Evolutionary conservation across 2,888 invertebrate genomes (phyloP).

Genomic region (Drosophila silvestris): DNA sequence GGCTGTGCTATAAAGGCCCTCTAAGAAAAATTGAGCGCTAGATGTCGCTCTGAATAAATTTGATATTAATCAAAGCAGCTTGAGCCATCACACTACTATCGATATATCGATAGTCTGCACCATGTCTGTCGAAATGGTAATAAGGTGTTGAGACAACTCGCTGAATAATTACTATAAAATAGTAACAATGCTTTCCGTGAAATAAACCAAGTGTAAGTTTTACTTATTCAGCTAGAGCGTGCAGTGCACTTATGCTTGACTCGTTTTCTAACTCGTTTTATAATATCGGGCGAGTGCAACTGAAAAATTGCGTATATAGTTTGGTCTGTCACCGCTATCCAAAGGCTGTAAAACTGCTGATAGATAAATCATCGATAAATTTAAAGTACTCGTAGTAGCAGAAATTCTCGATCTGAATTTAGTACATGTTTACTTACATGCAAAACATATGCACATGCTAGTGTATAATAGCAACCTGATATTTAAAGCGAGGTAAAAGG

Average conservation of each 20-base stretch:
- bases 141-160: constrained; percentile 23
- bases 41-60: neutral
- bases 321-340: constrained; percentile 28
- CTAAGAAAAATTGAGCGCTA: neutral
- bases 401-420: constrained; percentile 26
- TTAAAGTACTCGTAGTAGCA: constrained; percentile 24
- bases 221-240: neutral
- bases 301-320: constrained; percentile 22
- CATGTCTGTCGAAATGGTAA: constrained; percentile 27
- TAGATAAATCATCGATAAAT: constrained; percentile 40
- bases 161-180: constrained; percentile 12
- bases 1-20: neutral
- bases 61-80: neutral
- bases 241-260: neutral
- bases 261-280: neutral
- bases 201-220: constrained; percentile 50
- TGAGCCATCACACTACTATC: constrained; percentile 20
- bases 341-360: constrained; percentile 36
- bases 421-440: constrained; percentile 33
- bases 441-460: constrained; percentile 40
- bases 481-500: constrained; percentile 66
- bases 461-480: constrained; percentile 55
- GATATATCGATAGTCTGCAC: constrained; percentile 33
- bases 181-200: constrained; percentile 30
- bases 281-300: neutral